These are phyloP conservation scores for Anabacerthia variegaticeps DNA, from an alignment of 2,797 vertebrate species.

Conservation along the genomic window DNA sequence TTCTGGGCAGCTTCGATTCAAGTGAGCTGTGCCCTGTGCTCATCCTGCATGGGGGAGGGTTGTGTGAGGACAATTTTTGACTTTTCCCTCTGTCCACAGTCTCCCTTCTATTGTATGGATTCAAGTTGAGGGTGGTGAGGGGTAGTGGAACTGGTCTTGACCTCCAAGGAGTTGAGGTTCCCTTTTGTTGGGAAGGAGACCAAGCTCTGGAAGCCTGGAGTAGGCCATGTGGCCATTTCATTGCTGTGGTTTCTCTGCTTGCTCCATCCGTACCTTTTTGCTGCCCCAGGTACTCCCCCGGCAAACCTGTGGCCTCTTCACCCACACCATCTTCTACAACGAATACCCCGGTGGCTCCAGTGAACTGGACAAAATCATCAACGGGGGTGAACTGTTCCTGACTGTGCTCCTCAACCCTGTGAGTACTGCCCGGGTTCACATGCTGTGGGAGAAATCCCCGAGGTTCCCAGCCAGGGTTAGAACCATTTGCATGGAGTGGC, in stretches of 20 bases:
- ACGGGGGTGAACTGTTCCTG: constrained; percentile 96
- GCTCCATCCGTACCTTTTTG: not conserved
- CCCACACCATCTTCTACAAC: constrained; percentile 98
- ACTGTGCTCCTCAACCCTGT: constrained; percentile 96
- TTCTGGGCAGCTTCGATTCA: not conserved
- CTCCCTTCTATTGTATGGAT: not conserved
- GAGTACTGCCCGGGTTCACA: constrained; percentile 65
- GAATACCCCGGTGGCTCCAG: constrained; percentile 95
- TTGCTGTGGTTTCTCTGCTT: not conserved
- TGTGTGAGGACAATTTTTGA: not conserved
- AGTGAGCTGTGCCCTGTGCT: not conserved
- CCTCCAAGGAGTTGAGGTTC: not conserved
- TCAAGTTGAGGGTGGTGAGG: not conserved
- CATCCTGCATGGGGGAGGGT: not conserved
- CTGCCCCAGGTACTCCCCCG: constrained; percentile 88
- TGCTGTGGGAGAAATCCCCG: rapidly evolving
- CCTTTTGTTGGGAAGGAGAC: rapidly evolving
- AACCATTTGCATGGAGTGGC: not conserved
- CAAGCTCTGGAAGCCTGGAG: not conserved
- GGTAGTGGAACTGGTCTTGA: not conserved
- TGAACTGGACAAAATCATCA: constrained; percentile 97
- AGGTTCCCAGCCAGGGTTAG: not conserved
- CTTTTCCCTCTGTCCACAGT: not conserved
- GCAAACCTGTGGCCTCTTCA: constrained; percentile 97
- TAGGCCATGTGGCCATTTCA: not conserved